A percentile compares a stretch with the other conserved stretches of the same genome.
These are phyloP conservation scores for Sebastes glaucus DNA, from an alignment of 2,797 vertebrate species.

Conservation along the genomic window DNA sequence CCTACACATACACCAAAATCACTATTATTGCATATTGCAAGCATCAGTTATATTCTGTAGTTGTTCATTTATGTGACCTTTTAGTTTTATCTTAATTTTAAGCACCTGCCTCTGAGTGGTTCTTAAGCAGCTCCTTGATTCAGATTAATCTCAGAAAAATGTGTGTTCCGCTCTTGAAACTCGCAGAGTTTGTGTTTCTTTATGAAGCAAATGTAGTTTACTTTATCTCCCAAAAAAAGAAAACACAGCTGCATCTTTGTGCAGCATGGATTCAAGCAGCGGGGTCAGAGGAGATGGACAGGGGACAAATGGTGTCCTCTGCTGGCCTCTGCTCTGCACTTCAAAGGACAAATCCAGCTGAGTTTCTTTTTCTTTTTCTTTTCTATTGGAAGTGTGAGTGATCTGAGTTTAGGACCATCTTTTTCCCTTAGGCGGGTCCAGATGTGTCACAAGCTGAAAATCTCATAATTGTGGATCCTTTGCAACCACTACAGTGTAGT, in stretches of 20 bases:
- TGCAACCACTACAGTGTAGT: neutral
- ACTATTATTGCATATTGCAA: no score
- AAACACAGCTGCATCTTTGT: conserved; percentile 72
- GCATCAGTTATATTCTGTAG: no score
- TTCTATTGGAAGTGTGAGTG: neutral
- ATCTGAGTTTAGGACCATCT: neutral
- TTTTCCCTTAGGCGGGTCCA: neutral
- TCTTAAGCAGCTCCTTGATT: neutral
- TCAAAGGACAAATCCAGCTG: conserved; percentile 64
- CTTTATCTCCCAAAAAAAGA: conserved; percentile 44
- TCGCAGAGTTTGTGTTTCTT: conserved; percentile 25
- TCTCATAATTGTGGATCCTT: neutral
- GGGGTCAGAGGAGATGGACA: conserved; percentile 46
- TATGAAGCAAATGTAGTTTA: conserved; percentile 21
- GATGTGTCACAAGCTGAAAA: conserved; percentile 5
- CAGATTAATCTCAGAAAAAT: neutral
- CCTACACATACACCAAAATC: no score
- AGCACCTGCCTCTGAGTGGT: neutral
- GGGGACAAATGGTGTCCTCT: conserved; percentile 76
- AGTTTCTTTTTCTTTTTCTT: conserved; percentile 3
- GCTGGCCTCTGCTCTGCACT: conserved; percentile 63
- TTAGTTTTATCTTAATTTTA: neutral
- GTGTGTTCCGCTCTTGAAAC: neutral
- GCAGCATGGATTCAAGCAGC: conserved; percentile 24
- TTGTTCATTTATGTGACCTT: neutral